A percentile compares a stretch with the other conserved stretches of the same genome.
phyloP scores from a whole-genome alignment of 2,113 vertebrate genomes.

The Neolamprologus toae region DNA sequence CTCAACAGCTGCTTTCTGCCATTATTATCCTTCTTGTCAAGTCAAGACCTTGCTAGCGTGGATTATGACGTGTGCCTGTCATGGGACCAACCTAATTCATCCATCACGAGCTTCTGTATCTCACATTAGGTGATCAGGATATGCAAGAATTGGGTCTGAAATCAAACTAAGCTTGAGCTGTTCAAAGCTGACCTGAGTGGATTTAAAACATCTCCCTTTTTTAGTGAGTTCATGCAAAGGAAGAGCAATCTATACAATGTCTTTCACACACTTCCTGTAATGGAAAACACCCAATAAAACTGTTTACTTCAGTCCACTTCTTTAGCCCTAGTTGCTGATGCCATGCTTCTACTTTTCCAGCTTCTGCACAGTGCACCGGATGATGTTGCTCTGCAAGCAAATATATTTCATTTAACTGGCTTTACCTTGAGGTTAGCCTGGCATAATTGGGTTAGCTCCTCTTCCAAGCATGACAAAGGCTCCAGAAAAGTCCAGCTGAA shows the following conservation, averaged over 20 bases:
- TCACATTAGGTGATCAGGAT: fast-evolving
- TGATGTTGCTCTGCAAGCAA: neutral
- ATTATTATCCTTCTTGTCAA: neutral
- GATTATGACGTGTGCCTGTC: neutral
- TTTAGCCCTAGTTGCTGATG: neutral
- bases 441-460: neutral
- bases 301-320: neutral
- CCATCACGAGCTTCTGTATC: fast-evolving
- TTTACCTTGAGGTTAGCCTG: neutral
- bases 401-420: neutral
- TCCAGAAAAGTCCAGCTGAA: neutral
- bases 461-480: neutral
- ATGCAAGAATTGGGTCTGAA: neutral
- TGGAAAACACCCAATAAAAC: neutral
- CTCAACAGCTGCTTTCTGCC: neutral
- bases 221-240: neutral
- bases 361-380: neutral
- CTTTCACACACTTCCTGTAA: neutral
- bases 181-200: neutral
- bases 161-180: neutral
- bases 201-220: neutral
- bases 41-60: neutral
- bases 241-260: neutral
- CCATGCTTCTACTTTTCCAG: neutral
- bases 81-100: neutral